These are phyloP conservation scores for Pitangus sulphuratus DNA, from an alignment of 2,797 vertebrate species.

Conservation along the genomic window DNA sequence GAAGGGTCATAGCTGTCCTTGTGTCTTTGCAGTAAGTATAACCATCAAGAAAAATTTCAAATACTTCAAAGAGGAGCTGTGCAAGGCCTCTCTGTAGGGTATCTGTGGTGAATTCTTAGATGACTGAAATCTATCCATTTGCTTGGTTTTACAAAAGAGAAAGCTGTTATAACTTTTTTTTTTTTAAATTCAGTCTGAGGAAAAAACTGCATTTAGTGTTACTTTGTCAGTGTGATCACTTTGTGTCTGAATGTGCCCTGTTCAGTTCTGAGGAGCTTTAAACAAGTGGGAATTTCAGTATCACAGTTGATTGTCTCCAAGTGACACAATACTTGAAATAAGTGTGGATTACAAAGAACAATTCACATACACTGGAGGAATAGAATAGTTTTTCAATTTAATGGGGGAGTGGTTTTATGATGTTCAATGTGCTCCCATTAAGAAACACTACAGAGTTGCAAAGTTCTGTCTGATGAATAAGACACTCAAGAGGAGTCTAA, in stretches of 20 bases:
- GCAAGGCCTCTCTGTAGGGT: slow-evolving; percentile 23
- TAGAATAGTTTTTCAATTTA: neutral
- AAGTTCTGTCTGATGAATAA: neutral
- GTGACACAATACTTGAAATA: neutral
- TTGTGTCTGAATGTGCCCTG: slow-evolving; percentile 72
- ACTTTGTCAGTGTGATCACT: slow-evolving; percentile 76
- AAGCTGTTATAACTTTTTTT: slow-evolving; percentile 81
- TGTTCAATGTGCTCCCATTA: neutral
- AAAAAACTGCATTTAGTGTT: slow-evolving; percentile 76
- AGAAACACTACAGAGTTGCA: neutral
- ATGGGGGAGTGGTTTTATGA: neutral
- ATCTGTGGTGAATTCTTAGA: slow-evolving; percentile 79
- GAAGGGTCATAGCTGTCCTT: neutral
- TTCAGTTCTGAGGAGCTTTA: slow-evolving; percentile 20
- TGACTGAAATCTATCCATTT: slow-evolving; percentile 79
- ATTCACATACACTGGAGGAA: neutral
- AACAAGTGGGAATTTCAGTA: slow-evolving; percentile 74
- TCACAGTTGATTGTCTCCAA: neutral
- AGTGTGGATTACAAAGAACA: neutral
- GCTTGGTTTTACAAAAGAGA: slow-evolving; percentile 83
- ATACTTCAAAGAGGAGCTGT: slow-evolving; percentile 20
- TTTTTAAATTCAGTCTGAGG: slow-evolving; percentile 77
- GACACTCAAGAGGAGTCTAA: neutral
- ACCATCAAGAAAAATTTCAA: neutral
- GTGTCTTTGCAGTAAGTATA: neutral